phyloP scores from a whole-genome alignment of 2,113 vertebrate genomes.

The Melanostigma gelatinosum region DNA sequence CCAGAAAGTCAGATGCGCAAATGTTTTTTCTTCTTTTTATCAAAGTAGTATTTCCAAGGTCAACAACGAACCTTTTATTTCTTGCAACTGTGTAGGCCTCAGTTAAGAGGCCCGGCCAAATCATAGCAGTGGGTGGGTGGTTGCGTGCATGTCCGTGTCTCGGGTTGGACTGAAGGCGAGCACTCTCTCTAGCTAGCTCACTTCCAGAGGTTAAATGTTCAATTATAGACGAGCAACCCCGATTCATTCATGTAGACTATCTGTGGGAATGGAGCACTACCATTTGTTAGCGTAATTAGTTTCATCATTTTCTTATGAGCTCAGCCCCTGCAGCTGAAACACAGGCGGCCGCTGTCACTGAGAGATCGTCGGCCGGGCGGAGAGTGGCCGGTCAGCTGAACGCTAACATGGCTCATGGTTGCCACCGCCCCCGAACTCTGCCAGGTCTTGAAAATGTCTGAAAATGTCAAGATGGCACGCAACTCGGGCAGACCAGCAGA shows the following conservation, averaged over 20 bases:
- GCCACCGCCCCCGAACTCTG: constrained; percentile 34
- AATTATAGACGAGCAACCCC: constrained; percentile 59
- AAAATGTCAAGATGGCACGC: constrained; percentile 39
- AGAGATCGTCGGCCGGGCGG: constrained; percentile 26
- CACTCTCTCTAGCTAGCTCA: constrained; percentile 4
- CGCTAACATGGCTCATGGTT: constrained; percentile 57
- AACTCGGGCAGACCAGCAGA: constrained; percentile 16
- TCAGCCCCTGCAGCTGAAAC: constrained; percentile 48
- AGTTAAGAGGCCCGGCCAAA: background rate
- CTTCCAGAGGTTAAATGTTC: constrained; percentile 31
- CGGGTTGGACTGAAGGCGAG: constrained; percentile 20
- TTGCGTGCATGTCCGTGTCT: constrained; percentile 28
- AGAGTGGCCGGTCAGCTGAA: constrained; percentile 57
- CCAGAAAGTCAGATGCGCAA: background rate
- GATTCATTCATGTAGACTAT: constrained; percentile 33
- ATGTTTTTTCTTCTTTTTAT: background rate
- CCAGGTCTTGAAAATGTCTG: constrained; percentile 50
- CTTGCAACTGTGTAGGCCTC: background rate
- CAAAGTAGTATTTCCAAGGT: background rate
- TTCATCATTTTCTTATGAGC: constrained; percentile 48
- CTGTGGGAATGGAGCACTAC: constrained; percentile 31
- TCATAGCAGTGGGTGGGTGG: background rate
- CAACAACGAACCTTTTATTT: background rate
- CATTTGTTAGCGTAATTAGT: constrained; percentile 63
- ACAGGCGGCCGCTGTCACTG: constrained; percentile 49